Conservation (phyloP, 1,140 invertebrate genomes). For the Bursaphelenchus mucronatus region DNA sequence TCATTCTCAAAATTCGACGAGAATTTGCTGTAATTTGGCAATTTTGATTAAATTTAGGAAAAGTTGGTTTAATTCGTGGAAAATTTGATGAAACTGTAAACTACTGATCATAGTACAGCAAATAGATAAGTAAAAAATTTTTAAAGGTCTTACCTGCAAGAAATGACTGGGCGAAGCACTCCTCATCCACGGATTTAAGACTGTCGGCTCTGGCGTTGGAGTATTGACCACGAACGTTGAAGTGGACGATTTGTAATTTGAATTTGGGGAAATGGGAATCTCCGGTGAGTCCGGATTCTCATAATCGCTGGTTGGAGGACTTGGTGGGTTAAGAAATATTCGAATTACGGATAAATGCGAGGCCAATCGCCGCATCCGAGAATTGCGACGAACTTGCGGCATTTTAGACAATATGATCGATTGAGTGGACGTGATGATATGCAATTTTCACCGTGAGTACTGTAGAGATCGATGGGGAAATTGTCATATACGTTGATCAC, state of each 20-base stretch:
- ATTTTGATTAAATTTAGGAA: no score
- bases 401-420: neutral
- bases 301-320: slow-evolving; percentile 28
- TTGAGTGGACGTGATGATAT: no score
- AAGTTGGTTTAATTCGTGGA: no score
- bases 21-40: no score
- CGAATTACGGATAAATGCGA: slow-evolving; percentile 46
- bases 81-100: no score
- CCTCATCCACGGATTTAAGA: slow-evolving; percentile 15
- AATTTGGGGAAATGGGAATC: slow-evolving; percentile 15
- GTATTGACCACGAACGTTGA: slow-evolving; percentile 13
- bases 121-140: neutral
- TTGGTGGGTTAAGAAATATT: slow-evolving; percentile 40
- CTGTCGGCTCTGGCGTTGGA: slow-evolving; percentile 5
- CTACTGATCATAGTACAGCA: no score
- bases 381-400: slow-evolving; percentile 15
- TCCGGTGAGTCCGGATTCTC: slow-evolving; percentile 32
- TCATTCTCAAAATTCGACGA: no score
- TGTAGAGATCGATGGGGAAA: no score
- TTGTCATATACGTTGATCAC: no score
- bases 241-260: slow-evolving; percentile 4
- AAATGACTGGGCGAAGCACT: neutral
- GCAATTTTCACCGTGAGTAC: no score
- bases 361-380: slow-evolving; percentile 41
- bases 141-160: neutral